A percentile compares a stretch with the other conserved stretches of the same genome.
Conservation (phyloP, 2,888 invertebrate genomes). For the Pycnomerus fuliginosus region DNA sequence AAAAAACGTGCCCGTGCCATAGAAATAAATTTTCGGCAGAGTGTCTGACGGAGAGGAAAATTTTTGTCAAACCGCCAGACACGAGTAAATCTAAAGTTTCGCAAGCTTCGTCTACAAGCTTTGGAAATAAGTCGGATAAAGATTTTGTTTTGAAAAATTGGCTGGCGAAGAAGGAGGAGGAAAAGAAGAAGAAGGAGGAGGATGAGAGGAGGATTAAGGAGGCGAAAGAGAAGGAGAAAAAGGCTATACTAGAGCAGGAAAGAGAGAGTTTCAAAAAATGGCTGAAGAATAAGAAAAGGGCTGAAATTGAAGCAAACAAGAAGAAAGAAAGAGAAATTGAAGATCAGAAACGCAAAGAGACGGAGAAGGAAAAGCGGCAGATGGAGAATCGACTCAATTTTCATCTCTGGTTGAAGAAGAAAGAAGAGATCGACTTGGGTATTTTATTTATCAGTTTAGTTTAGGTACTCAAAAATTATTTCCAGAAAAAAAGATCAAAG, state of each 20-base stretch:
- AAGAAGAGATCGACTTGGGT: slow-evolving; percentile 63
- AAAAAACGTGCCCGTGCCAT: slow-evolving; percentile 28
- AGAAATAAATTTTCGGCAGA: slow-evolving; percentile 8
- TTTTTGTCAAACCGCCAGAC: slow-evolving; percentile 16
- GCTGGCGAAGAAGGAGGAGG: slow-evolving; percentile 53
- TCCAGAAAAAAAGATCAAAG: slow-evolving; percentile 45
- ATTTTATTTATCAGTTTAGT: no score
- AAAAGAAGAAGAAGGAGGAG: slow-evolving; percentile 38
- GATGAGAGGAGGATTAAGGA: slow-evolving; percentile 39
- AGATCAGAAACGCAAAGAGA: slow-evolving; percentile 43
- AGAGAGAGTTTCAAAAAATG: slow-evolving; percentile 52
- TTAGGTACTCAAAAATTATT: slow-evolving; percentile 2
- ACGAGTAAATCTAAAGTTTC: slow-evolving; percentile 26
- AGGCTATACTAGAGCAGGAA: slow-evolving; percentile 47
- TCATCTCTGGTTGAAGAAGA: slow-evolving; percentile 58
- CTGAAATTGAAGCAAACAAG: slow-evolving; percentile 47
- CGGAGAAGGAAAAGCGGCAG: slow-evolving; percentile 45
- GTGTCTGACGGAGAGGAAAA: no score
- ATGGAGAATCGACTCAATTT: slow-evolving; percentile 41
- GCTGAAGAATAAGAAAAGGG: slow-evolving; percentile 37
- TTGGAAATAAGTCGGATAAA: slow-evolving; percentile 21
- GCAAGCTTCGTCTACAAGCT: slow-evolving; percentile 12
- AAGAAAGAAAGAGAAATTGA: slow-evolving; percentile 50
- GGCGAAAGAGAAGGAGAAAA: slow-evolving; percentile 46
- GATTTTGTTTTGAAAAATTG: slow-evolving; percentile 41